Base-by-base conservation (phyloP, 2,113 vertebrate genomes). In the Amazona vittata region DNA sequence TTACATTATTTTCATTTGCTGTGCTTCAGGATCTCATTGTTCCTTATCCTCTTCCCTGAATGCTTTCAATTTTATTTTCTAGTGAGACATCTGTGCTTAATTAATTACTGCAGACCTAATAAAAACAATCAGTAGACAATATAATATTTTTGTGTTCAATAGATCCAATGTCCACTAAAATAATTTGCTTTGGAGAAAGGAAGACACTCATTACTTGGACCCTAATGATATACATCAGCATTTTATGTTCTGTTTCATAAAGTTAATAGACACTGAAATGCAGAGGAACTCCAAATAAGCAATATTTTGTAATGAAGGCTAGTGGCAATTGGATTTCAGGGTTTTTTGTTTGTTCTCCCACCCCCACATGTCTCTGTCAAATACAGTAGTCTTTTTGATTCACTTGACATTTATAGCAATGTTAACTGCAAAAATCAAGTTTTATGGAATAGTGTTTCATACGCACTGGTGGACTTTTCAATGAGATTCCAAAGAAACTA, bases 31-130 rank as follows among this genome's bases (percentile, higher is more conserved):
- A 65, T 64, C 31, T 84, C 55, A 53, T 94, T 94, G 84, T 82
- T 94, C 41, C 46, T 87, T 89, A 76, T 73, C 31, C 46, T 87
- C 3, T 89, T 89, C 63, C 60, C 49, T 82, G n/a, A 78, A 80
- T 49, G 7, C 22, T 83, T 92, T 94, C 25, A 24, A 46, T 86
- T 90, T 93, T 17, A 82, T 87, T 70, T 84, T 88, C 59, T 88
- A 67, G 39, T 93, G 62, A 87, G 28, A 87, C 41, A 81, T 76
- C 47, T 94, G 64, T 69, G 44, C 22, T 75, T 93, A 82, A 95
- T 86, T 90, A 86, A 93, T 93, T 89, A 37, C 81, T 85, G 44
- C 31, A 87, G 87, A 94, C 43, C 52, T 89, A 75, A 87, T 84
- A 68, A 81, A 93, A 95, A 57, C 26, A 73, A 80, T 82, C 26